These are phyloP conservation scores for Pollenia amentaria DNA, from an alignment of 2,888 invertebrate species.

Conservation along the genomic window DNA sequence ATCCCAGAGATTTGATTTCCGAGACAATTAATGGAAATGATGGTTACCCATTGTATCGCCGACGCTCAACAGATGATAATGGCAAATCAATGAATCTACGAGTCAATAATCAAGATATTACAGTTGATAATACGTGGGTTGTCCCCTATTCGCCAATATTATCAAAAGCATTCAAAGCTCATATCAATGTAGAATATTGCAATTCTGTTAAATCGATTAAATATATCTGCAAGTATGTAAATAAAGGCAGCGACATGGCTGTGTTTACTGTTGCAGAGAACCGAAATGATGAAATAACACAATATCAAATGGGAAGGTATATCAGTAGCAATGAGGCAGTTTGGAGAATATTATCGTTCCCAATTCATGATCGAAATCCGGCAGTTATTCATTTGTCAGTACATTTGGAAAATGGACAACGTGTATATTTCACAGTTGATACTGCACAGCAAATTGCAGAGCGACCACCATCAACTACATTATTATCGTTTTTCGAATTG, in stretches of 20 bases:
- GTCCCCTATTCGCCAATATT: constrained; percentile 67
- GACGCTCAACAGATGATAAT: constrained; percentile 59
- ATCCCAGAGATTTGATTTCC: constrained; percentile 65
- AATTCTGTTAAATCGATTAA: constrained; percentile 33
- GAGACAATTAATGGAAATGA: constrained; percentile 66
- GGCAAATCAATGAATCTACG: constrained; percentile 37
- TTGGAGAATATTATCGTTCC: constrained; percentile 69
- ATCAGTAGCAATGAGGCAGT: constrained; percentile 59
- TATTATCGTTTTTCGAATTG: not conserved
- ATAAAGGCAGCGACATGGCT: constrained; percentile 13
- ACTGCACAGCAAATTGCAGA: too few species aligned
- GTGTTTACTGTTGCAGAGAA: constrained; percentile 6
- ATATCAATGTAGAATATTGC: constrained; percentile 8
- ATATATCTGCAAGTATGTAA: constrained; percentile 33
- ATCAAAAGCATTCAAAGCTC: constrained; percentile 49
- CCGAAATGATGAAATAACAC: constrained; percentile 45
- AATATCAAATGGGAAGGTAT: constrained; percentile 75
- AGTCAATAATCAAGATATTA: constrained; percentile 9
- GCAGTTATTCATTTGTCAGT: constrained; percentile 41
- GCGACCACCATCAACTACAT: constrained; percentile 20
- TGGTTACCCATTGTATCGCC: constrained; percentile 65
- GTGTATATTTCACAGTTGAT: constrained; percentile 60
- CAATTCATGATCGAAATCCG: constrained; percentile 47
- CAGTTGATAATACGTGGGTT: constrained; percentile 59
- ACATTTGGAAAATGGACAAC: constrained; percentile 63